phyloP scores from a whole-genome alignment of 2,888 invertebrate genomes.

The Silvanus unidentatus region DNA sequence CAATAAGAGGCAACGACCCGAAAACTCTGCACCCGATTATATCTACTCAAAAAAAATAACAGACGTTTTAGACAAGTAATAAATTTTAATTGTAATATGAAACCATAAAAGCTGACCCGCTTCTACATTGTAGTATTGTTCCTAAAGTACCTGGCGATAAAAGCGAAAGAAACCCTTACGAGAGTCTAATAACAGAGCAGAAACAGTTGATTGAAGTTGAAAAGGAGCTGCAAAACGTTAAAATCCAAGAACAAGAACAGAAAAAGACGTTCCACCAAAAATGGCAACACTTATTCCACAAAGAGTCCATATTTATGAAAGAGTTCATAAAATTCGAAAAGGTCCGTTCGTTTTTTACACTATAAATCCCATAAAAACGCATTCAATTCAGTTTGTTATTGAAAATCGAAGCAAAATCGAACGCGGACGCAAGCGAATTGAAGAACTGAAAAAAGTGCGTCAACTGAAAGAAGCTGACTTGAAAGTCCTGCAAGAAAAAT shows the following conservation, averaged over 20 bases:
- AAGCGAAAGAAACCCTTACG: too few species aligned
- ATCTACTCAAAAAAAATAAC: too few species aligned
- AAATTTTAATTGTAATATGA: too few species aligned
- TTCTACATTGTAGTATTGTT: too few species aligned
- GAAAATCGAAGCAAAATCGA: not conserved
- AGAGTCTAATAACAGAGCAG: too few species aligned
- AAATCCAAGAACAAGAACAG: not conserved
- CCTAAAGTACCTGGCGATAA: too few species aligned
- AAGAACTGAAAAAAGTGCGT: slow-evolving; percentile 49
- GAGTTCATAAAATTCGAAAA: not conserved
- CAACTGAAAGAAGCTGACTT: slow-evolving; percentile 50
- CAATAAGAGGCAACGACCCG: too few species aligned
- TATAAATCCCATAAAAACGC: not conserved
- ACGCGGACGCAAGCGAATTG: not conserved
- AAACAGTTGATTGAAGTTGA: not conserved
- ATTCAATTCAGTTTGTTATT: not conserved
- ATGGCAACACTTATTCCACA: not conserved
- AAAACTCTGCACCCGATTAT: too few species aligned
- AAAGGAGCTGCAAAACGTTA: not conserved
- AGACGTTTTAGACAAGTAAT: too few species aligned
- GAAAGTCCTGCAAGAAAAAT: slow-evolving; percentile 7
- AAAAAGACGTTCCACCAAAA: not conserved
- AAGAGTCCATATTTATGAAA: not conserved
- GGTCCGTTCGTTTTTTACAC: not conserved
- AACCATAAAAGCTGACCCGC: too few species aligned